Evolutionary conservation across 2,113 vertebrate species (phyloP), one percentile per base, ranked within the genome.

Genomic region (Chunga burmeisteri): DNA sequence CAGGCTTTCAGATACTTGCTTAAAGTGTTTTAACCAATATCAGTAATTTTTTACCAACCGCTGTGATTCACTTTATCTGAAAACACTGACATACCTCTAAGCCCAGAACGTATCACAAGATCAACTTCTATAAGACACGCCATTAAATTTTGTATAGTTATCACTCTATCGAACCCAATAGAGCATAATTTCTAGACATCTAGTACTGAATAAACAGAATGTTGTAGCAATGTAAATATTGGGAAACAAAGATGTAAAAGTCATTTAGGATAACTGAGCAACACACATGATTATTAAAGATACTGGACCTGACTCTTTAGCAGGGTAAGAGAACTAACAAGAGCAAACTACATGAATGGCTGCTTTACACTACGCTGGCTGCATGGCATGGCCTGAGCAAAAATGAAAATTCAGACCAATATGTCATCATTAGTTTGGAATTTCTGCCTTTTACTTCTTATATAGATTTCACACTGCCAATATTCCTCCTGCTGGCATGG

Each of bases 401-500:
- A 67, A 75, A 4, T 6, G 27, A 40, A 52, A 42, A 71, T 38
- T 36, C 66, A 23, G 56, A 30, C 75, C 62, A 53, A 61, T 26
- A 7, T 53, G 44, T 71, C 84, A 81, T 32, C 58, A 12, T 78
- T 46, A 50, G 19, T 7, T 61, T 49, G 81, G 81, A 85, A 52
- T 50, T 74, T 61, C 84, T 82, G 79, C 49, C 79, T 63, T 79
- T 32, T 30, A 17, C 70, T 93, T 59, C 94, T 40, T 22, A 12
- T 9, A 91, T 78, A 70, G 75, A 94, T 93, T 90, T 81, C 75
- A 55, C 53, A 7, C 68, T 85, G 96, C 85, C 93, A 95, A 82
- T 68, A 90, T 16, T 20, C 93, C 53, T 85, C 11, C 66, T 12
- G 72, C 74, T 6, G 16, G 81, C 75, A 4, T 4, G 79, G 29